A percentile compares a stretch with the other conserved stretches of the same genome.
Evolutionary conservation across 2,888 invertebrate species (phyloP).

Genomic region (Eupithecia inturbata): DNA sequence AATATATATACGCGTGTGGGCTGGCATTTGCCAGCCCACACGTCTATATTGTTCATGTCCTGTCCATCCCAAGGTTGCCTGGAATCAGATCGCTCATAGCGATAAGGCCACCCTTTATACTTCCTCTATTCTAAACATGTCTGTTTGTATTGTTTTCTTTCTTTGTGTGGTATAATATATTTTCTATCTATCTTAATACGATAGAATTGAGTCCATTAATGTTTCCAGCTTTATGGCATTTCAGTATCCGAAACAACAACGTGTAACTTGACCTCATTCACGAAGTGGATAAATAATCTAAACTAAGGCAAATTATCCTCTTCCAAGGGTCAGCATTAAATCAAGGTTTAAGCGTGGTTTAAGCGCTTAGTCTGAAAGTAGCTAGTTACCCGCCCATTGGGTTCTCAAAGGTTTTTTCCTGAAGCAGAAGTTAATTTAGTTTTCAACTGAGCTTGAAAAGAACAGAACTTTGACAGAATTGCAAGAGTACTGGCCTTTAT

Average conservation of each 20-base stretch:
- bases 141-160: too few relatives aligned
- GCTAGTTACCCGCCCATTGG: slow-evolving; percentile 25
- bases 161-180: too few relatives aligned
- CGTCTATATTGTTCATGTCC: too few relatives aligned
- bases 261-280: slow-evolving; percentile 29
- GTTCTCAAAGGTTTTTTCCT: slow-evolving; percentile 17
- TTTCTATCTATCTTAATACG: too few relatives aligned
- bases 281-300: slow-evolving; percentile 39
- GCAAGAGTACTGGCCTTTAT: too few relatives aligned
- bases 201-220: not conserved
- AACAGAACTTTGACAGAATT: not conserved
- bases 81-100: too few relatives aligned
- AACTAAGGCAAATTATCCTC: slow-evolving; percentile 40
- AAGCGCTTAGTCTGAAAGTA: slow-evolving; percentile 31
- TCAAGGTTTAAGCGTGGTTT: slow-evolving; percentile 36
- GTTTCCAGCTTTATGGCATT: not conserved
- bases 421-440: slow-evolving; percentile 11
- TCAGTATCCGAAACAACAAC: slow-evolving; percentile 14
- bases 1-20: too few relatives aligned
- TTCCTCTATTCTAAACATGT: too few relatives aligned
- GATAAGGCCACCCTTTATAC: too few relatives aligned
- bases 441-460: not conserved
- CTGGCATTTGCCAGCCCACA: too few relatives aligned
- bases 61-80: too few relatives aligned
- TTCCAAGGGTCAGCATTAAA: slow-evolving; percentile 41